A percentile compares a stretch with the other conserved stretches of the same genome.
Evolutionary conservation across 2,113 vertebrate species (phyloP).

Genomic region (Ptychochromis oligacanthus): DNA sequence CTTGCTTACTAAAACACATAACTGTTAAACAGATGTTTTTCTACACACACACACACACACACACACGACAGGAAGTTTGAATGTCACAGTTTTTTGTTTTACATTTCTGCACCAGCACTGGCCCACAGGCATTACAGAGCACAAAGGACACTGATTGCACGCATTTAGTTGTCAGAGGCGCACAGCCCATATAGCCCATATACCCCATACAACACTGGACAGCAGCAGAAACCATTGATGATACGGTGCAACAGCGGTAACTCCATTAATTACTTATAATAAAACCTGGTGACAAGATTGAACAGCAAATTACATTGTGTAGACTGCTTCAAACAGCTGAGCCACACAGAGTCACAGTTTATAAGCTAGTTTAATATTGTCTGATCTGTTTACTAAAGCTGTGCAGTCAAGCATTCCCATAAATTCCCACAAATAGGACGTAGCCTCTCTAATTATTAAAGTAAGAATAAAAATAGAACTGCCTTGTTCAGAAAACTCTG

Average conservation of each 20-base stretch:
- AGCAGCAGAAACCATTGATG: not conserved
- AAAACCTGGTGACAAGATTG: not conserved
- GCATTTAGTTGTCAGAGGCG: not conserved
- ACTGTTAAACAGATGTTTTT: no score
- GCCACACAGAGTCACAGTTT: conserved; percentile 5
- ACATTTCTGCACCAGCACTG: no score
- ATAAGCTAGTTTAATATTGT: conserved; percentile 2
- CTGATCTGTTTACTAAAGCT: not conserved
- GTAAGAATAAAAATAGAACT: not conserved
- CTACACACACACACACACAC: no score
- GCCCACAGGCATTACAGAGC: not conserved
- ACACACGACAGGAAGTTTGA: no score
- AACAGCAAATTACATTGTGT: not conserved
- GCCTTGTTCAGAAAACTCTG: not conserved
- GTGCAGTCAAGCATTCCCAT: not conserved
- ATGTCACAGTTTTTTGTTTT: no score
- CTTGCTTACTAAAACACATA: no score
- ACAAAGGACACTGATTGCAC: not conserved
- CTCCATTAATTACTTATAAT: conserved; percentile 2
- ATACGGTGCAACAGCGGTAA: not conserved
- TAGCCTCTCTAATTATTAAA: conserved; percentile 2
- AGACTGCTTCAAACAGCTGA: not conserved
- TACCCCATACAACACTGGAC: not conserved
- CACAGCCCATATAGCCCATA: not conserved
- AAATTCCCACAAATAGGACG: not conserved